Evolutionary conservation across 2,888 invertebrate genomes (phyloP).

Genomic region (Smittia sp.): DNA sequence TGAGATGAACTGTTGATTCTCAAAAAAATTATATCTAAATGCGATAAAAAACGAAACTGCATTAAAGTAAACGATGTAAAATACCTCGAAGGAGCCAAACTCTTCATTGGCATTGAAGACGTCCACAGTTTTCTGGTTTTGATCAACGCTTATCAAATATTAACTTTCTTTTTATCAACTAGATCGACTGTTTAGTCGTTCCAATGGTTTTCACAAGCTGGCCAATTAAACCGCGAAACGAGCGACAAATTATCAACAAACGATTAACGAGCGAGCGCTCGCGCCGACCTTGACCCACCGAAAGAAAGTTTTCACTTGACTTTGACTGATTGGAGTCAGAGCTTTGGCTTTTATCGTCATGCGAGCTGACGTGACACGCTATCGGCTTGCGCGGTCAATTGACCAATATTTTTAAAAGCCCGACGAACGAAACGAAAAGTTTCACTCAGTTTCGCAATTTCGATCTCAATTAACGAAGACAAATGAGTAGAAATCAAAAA

Average conservation of each 20-base stretch:
- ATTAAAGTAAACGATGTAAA: too few relatives aligned
- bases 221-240: neutral
- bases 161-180: too few relatives aligned
- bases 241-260: neutral
- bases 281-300: neutral
- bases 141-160: too few relatives aligned
- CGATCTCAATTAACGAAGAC: neutral
- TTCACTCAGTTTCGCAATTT: neutral
- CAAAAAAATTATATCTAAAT: too few relatives aligned
- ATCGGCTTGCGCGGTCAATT: neutral
- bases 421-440: neutral
- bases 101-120: too few relatives aligned
- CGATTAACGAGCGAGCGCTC: neutral
- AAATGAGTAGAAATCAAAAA: constrained; percentile 5
- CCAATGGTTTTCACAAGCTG: too few relatives aligned
- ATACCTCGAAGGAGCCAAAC: too few relatives aligned
- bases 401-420: neutral
- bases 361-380: neutral
- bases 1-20: too few relatives aligned
- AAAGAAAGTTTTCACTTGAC: neutral
- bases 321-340: neutral
- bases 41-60: too few relatives aligned
- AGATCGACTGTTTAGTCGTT: too few relatives aligned
- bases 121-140: too few relatives aligned
- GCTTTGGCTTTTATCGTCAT: too few relatives aligned